phyloP scores from a whole-genome alignment of 2,113 vertebrate genomes.

The Melanostigma gelatinosum region DNA sequence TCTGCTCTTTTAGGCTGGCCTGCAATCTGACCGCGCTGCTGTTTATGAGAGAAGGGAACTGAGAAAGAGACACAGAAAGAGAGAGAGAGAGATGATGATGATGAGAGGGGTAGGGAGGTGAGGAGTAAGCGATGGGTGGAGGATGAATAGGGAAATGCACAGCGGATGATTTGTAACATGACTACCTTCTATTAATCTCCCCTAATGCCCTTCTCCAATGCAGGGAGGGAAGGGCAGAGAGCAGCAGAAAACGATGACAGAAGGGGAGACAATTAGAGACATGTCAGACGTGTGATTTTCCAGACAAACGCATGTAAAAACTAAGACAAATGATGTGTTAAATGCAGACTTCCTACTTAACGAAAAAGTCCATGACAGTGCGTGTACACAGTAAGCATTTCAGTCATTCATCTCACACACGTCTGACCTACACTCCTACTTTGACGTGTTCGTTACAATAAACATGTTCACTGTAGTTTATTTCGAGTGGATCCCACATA shows the following conservation, averaged over 20 bases:
- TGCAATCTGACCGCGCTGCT: slow-evolving; percentile 57
- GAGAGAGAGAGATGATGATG: slow-evolving; percentile 27
- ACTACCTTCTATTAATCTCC: slow-evolving; percentile 73
- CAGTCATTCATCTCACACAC: not conserved
- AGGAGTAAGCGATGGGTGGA: slow-evolving; percentile 46
- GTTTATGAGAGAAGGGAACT: slow-evolving; percentile 56
- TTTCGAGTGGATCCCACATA: not conserved
- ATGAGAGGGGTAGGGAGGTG: slow-evolving; percentile 34
- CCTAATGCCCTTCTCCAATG: slow-evolving; percentile 55
- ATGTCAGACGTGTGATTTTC: slow-evolving; percentile 20
- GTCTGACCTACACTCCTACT: not conserved
- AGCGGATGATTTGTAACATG: slow-evolving; percentile 75
- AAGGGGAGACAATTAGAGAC: slow-evolving; percentile 31
- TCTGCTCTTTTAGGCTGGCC: slow-evolving; percentile 55
- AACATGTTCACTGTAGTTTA: not conserved
- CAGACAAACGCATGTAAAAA: slow-evolving; percentile 9
- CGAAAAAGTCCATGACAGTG: not conserved
- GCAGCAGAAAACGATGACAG: slow-evolving; percentile 15
- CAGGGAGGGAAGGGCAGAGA: slow-evolving; percentile 32
- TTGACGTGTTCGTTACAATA: too few relatives aligned
- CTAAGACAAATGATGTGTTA: not conserved
- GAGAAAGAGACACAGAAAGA: slow-evolving; percentile 17
- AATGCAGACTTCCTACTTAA: not conserved
- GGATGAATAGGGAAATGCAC: slow-evolving; percentile 70
- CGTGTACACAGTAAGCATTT: not conserved